Conservation (phyloP, 2,797 vertebrate species). For the Lemur catta region DNA sequence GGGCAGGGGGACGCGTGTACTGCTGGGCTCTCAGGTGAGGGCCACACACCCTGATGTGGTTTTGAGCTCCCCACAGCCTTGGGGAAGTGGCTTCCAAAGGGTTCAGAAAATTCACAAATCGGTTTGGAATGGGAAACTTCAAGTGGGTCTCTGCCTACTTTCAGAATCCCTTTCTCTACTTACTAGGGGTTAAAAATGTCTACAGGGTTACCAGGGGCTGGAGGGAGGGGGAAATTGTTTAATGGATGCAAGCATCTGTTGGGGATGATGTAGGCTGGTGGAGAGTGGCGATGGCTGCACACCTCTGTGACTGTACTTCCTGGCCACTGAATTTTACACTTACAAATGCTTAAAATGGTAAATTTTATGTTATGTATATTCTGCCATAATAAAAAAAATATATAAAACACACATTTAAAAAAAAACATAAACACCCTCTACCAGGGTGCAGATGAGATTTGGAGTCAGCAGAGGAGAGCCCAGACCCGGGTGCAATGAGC, state of each 20-base stretch:
- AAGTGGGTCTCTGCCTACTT: not conserved
- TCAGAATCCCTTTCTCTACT: not conserved
- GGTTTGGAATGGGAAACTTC: conserved; percentile 13
- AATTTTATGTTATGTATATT: not conserved
- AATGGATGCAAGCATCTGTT: not conserved
- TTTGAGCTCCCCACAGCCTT: not conserved
- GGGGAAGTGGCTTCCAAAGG: not conserved
- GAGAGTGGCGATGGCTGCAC: not conserved
- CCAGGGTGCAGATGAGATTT: not conserved
- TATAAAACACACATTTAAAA: not conserved
- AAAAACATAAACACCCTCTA: not conserved
- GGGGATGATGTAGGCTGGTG: not conserved
- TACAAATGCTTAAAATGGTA: not conserved
- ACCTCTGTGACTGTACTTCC: not conserved
- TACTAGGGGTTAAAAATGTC: not conserved
- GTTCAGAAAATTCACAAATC: not conserved
- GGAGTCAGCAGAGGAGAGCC: not conserved
- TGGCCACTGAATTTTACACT: not conserved
- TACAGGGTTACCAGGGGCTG: not conserved
- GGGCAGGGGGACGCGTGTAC: not conserved
- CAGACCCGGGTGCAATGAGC: too few relatives aligned
- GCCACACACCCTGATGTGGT: not conserved
- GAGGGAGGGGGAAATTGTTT: not conserved
- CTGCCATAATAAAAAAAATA: conserved; percentile 6
- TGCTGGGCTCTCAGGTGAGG: not conserved